A percentile compares a stretch with the other conserved stretches of the same genome.
These are phyloP conservation scores for Apogon talboti DNA, from an alignment of 2,797 vertebrate species.

Conservation along the genomic window DNA sequence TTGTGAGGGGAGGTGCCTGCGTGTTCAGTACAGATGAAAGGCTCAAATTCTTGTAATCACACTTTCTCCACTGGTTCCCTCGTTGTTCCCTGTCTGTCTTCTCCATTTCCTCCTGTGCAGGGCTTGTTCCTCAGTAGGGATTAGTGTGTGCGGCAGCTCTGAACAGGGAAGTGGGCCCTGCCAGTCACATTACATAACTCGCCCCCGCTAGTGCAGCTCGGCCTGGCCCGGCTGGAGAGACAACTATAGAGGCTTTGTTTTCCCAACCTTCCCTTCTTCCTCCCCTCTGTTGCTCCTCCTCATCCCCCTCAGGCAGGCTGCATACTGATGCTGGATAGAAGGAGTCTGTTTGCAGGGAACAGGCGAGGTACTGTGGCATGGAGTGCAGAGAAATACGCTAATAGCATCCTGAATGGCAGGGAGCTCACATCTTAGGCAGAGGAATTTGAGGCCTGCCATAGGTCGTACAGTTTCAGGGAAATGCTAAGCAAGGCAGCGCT, in stretches of 20 bases:
- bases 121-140: conserved; percentile 78
- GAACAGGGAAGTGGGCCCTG: conserved; percentile 81
- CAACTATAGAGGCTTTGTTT: conserved; percentile 88
- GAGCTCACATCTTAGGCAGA: conserved; percentile 67
- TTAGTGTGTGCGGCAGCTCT: conserved; percentile 80
- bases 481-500: conserved; percentile 32
- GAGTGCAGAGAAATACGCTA: conserved; percentile 74
- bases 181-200: conserved; percentile 88
- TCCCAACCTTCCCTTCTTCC: conserved; percentile 76
- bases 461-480: conserved; percentile 56
- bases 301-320: conserved; percentile 75
- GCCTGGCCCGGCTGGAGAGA: conserved; percentile 82
- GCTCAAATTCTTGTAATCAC: conserved; percentile 65
- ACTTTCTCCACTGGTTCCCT: conserved; percentile 59
- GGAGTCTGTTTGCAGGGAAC: conserved; percentile 84
- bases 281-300: conserved; percentile 69
- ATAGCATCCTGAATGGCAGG: conserved; percentile 78
- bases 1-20: conserved; percentile 39
- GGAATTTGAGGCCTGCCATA: conserved; percentile 71
- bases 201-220: conserved; percentile 73
- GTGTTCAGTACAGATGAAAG: conserved; percentile 71
- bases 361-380: conserved; percentile 79
- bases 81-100: conserved; percentile 50
- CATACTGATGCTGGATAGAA: conserved; percentile 84
- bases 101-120: conserved; percentile 61